Conservation (phyloP, 2,113 vertebrate genomes). For the Fukomys damarensis region DNA sequence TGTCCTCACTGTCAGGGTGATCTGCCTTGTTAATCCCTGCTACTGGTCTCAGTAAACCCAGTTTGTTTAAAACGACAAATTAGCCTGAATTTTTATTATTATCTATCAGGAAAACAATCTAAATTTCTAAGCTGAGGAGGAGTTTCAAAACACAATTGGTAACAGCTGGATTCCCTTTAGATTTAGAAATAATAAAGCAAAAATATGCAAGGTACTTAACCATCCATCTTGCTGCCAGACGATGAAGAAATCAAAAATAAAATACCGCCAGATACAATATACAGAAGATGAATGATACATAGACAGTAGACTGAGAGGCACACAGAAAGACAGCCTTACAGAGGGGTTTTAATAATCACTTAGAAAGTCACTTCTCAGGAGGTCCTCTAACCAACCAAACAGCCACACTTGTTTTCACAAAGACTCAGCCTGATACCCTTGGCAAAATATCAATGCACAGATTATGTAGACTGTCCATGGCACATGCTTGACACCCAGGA, state of each 20-base stretch:
- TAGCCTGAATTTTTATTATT: slow-evolving; percentile 30
- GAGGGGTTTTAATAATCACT: background rate
- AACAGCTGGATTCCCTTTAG: background rate
- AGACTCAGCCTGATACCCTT: background rate
- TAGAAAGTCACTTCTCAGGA: background rate
- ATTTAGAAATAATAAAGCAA: slow-evolving; percentile 7
- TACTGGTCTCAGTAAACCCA: slow-evolving; percentile 24
- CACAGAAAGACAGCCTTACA: background rate
- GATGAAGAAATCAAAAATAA: background rate
- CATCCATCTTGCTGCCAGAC: background rate
- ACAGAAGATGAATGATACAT: background rate
- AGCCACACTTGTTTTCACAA: background rate
- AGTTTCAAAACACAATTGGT: slow-evolving; percentile 20
- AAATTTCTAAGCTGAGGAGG: background rate
- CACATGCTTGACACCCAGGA: background rate
- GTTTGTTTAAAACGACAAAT: background rate
- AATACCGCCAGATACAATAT: background rate
- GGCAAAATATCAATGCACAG: background rate
- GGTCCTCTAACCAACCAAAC: background rate
- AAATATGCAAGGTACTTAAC: background rate
- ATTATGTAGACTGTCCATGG: background rate
- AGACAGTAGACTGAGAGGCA: background rate
- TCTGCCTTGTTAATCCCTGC: slow-evolving; percentile 1
- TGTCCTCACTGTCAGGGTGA: background rate
- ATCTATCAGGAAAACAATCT: background rate